Base-by-base conservation (phyloP, 2,888 invertebrate species). In the Folsomia manolachei region DNA sequence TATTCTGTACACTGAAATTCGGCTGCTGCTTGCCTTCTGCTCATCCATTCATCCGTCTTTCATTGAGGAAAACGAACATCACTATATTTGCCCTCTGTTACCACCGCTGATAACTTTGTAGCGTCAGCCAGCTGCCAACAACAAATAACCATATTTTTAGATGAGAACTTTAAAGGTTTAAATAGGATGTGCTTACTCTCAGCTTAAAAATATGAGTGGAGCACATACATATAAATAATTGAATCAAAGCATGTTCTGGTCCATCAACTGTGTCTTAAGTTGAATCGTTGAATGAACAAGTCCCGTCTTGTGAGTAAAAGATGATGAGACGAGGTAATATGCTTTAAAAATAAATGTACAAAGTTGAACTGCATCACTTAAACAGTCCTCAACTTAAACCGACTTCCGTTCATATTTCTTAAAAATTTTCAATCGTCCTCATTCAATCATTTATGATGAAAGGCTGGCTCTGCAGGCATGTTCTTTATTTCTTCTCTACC, bases 141-240 rank as follows among this genome's bases (percentile, higher is more conserved):
- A 23, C 63, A 63, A 63, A 63, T 25, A 63, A 63, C 63, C 26
- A 9, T 63, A 25, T 63, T 63, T 25, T 63, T 63, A 23, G 26
- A 63, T 56, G 18, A 14, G n/a, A 56, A 19, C 21, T 56, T 56
- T 51, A 18, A 9, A 51, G 56, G 21, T n/a, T 56, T 7, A 56
- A 56, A n/a, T 56, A 56, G 21, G 56, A 4, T 56, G 56, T 56
- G 56, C 4, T 39, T 39, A 4, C 39, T 39, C 39, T 39, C 39
- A n/a, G n/a, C 14, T 39, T 39, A 39, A 39, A 39, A 14, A 39
- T 39, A 14, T 4, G 39, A 39, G 4, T 39, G 39, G 39, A 39
- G 14, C 39, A 39, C 39, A n/a, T 39, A 39, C 4, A 9, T 39
- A 39, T 14, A 39, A 4, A 9, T 14, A 14, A 9, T 39, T 39